A percentile compares a stretch with the other conserved stretches of the same genome.
These are phyloP conservation scores for Leptarthrus brevirostris DNA, from an alignment of 2,888 invertebrate genomes.

Conservation along the genomic window DNA sequence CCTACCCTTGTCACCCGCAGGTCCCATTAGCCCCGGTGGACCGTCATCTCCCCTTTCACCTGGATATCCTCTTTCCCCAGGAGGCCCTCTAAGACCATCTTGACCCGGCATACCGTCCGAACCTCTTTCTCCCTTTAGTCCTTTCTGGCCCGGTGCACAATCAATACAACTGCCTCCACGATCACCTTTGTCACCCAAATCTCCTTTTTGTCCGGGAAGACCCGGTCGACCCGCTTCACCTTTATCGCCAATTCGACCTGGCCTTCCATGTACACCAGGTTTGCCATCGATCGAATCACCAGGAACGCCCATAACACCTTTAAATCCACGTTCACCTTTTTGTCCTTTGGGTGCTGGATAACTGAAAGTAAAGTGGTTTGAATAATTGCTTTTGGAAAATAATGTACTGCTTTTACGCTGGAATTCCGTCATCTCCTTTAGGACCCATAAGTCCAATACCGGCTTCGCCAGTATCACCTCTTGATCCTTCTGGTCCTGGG, in stretches of 20 bases:
- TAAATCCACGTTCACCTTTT: constrained; percentile 84
- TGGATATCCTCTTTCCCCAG: constrained; percentile 76
- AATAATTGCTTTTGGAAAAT: background rate
- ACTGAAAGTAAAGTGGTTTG: constrained; percentile 55
- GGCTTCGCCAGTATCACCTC: constrained; percentile 73
- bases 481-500: constrained; percentile 73
- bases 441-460: constrained; percentile 74
- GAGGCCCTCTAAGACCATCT: constrained; percentile 78
- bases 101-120: constrained; percentile 75
- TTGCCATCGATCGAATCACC: constrained; percentile 85
- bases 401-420: constrained; percentile 69
- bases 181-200: constrained; percentile 80
- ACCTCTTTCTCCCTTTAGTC: constrained; percentile 82
- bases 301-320: constrained; percentile 79
- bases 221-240: constrained; percentile 78
- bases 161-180: constrained; percentile 83
- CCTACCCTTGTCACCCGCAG: constrained; percentile 61
- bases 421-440: constrained; percentile 79
- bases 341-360: constrained; percentile 75
- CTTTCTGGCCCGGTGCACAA: constrained; percentile 80
- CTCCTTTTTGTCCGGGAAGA: constrained; percentile 72
- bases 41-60: constrained; percentile 81
- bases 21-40: constrained; percentile 70
- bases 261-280: constrained; percentile 78
- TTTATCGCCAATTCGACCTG: constrained; percentile 77